Percentiles rank a stretch among this genome's conserved stretches.
phyloP scores from a whole-genome alignment of 1,140 invertebrate genomes.

The Hycleus cichorii region DNA sequence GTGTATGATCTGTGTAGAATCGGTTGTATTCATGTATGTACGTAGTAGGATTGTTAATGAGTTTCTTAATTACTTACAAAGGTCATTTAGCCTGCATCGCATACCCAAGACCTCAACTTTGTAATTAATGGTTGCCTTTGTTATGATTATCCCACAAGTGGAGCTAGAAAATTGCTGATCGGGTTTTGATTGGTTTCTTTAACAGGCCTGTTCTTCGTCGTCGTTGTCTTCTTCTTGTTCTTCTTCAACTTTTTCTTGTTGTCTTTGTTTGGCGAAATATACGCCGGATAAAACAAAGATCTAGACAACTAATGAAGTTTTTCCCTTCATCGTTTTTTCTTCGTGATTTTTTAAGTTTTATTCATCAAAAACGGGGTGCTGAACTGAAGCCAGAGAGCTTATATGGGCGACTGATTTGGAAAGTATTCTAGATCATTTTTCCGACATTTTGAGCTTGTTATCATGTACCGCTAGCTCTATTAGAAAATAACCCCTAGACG shows the following conservation, averaged over 20 bases:
- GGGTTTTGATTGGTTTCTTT: conserved; percentile 35
- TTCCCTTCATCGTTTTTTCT: conserved; percentile 32
- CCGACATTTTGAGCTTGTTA: too few species aligned
- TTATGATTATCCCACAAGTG: conserved; percentile 37
- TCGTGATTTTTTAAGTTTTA: conserved; percentile 26
- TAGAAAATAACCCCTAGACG: too few species aligned
- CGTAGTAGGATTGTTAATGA: conserved; percentile 32
- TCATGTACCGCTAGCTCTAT: too few species aligned
- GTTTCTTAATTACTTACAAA: conserved; percentile 32
- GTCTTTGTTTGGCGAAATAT: neutral
- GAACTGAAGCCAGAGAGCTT: too few species aligned
- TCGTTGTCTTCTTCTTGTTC: neutral
- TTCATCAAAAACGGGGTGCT: too few species aligned
- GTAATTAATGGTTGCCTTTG: conserved; percentile 37
- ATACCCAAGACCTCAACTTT: conserved; percentile 26
- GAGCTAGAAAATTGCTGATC: conserved; percentile 37
- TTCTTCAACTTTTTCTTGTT: neutral
- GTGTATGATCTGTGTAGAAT: too few species aligned
- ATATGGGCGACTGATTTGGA: too few species aligned
- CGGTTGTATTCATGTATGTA: neutral
- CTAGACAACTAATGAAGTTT: conserved; percentile 35
- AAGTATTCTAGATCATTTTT: too few species aligned
- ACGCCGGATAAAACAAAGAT: conserved; percentile 6
- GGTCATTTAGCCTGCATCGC: conserved; percentile 26
- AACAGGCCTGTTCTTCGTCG: conserved; percentile 21